Base-by-base conservation (phyloP, 2,888 invertebrate species). In the Pristionchus mayeri region DNA sequence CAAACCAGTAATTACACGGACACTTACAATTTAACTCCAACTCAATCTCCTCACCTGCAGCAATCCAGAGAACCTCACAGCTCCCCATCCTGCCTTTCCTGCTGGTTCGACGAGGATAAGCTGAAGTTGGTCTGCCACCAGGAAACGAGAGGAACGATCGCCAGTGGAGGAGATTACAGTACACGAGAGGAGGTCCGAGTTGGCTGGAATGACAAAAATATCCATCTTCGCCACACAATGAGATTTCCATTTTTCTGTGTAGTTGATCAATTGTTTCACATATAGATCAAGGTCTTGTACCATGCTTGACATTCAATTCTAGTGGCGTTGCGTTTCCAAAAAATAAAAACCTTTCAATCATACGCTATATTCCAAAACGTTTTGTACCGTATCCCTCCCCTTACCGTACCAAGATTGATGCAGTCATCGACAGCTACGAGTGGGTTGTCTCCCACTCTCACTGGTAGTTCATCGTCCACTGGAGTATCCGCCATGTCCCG, bases 151-250 rank as follows among this genome's bases (percentile, higher is more conserved):
- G 1, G 87, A 86, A 88, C 90, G 48, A 95, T 95, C 91, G 98
- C 97, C 93, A 96, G 96, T n/a, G 91, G 95, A 95, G 40, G 97
- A 95, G 54, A 98, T 85, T 0, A 90, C 96, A 27, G 97, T 97
- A 93, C 98, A 98, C 1, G 97, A 97, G 92, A 98, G 97, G 86
- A 99, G 95, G 94, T 99, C 98, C 89, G 98, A 97, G 93, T 98
- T 98, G 94, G 97, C 98, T 98, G 94, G 11, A 44, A 44, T 2
- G 3, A 21, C 3, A 1, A 3, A 52, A 6, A 18, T 52, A 18
- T 52, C 52, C 16, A 21, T 21, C 3, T 52, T 52, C 18, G 52
- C 16, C 21, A 21, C 52, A 18, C 13, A 16, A 52, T 52, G 21
- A 3, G 21, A 52, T 50, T 50, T 50, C 9, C 16, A 50, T 0